Percentiles rank a stretch among this genome's conserved stretches.
Conservation (phyloP, 2,888 invertebrate species). For the Mythimna pallens region DNA sequence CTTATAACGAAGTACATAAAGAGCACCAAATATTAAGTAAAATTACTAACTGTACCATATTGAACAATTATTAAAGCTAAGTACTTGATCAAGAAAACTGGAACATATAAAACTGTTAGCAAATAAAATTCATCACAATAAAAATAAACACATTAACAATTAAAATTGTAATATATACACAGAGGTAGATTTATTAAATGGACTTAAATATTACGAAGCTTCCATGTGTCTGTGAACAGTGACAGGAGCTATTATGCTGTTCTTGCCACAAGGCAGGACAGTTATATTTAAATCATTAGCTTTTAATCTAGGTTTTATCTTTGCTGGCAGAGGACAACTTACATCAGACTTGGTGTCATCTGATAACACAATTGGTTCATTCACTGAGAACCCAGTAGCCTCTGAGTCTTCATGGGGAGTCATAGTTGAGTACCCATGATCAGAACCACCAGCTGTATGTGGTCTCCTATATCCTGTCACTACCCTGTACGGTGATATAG, state of each 20-base stretch:
- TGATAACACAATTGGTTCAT: slow-evolving; percentile 91
- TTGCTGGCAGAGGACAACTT: slow-evolving; percentile 90
- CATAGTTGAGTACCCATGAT: slow-evolving; percentile 98
- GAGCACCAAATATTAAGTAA: slow-evolving; percentile 66
- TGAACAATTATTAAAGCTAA: slow-evolving; percentile 57
- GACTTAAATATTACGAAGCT: slow-evolving; percentile 89
- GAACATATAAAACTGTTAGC: slow-evolving; percentile 54
- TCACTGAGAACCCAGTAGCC: slow-evolving; percentile 94
- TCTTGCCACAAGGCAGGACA: slow-evolving; percentile 89
- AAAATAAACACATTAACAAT: slow-evolving; percentile 57
- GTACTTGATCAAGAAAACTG: slow-evolving; percentile 51
- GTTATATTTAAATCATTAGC: slow-evolving; percentile 85
- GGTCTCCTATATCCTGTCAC: slow-evolving; percentile 95
- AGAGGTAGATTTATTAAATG: slow-evolving; percentile 77
- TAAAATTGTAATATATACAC: slow-evolving; percentile 65
- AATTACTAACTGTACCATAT: slow-evolving; percentile 50
- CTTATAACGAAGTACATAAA: slow-evolving; percentile 57
- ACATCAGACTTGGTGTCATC: slow-evolving; percentile 89
- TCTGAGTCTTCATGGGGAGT: slow-evolving; percentile 97
- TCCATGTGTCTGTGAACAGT: slow-evolving; percentile 97
- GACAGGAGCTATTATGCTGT: slow-evolving; percentile 95
- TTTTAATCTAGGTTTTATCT: slow-evolving; percentile 84
- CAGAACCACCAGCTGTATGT: slow-evolving; percentile 95
- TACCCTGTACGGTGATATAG: slow-evolving; percentile 96
- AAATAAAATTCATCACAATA: slow-evolving; percentile 62